Conservation (phyloP, 2,888 invertebrate genomes). For the Drosophila atripex region DNA sequence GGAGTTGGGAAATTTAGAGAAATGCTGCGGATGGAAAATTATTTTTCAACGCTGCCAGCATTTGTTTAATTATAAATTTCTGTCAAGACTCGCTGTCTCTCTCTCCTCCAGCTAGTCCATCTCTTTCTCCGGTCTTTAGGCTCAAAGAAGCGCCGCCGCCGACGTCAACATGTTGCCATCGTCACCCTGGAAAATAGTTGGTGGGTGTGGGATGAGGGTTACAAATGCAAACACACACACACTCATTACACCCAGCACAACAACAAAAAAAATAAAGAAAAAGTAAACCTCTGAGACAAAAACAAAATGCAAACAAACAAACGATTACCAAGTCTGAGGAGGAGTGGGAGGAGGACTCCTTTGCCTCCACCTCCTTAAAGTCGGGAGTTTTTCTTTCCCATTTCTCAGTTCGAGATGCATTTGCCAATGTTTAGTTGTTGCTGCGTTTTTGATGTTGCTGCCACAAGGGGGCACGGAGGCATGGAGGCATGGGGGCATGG, state of each 20-base stretch:
- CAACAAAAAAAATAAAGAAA: slow-evolving; percentile 57
- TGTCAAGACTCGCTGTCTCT: slow-evolving; percentile 64
- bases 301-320: slow-evolving; percentile 69
- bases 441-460: slow-evolving; percentile 43
- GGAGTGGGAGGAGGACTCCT: slow-evolving; percentile 4
- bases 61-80: slow-evolving; percentile 78
- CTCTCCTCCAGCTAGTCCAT: slow-evolving; percentile 6
- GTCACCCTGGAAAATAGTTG: slow-evolving; percentile 30
- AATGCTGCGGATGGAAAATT: slow-evolving; percentile 71
- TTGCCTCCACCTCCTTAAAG: slow-evolving; percentile 21
- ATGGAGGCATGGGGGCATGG: background rate
- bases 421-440: slow-evolving; percentile 61
- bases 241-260: background rate
- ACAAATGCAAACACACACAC: slow-evolving; percentile 31
- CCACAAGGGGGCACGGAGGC: background rate
- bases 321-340: slow-evolving; percentile 58
- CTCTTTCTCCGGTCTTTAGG: slow-evolving; percentile 29
- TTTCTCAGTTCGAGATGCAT: slow-evolving; percentile 48
- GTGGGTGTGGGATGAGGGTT: slow-evolving; percentile 15
- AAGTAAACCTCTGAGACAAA: slow-evolving; percentile 28
- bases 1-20: slow-evolving; percentile 68
- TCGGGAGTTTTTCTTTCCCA: slow-evolving; percentile 26
- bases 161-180: slow-evolving; percentile 66
- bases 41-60: slow-evolving; percentile 68
- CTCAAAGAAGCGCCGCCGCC: slow-evolving; percentile 73